Evolutionary conservation across 2,888 invertebrate species (phyloP).

Genomic region (Orthonychiurus folsomi): DNA sequence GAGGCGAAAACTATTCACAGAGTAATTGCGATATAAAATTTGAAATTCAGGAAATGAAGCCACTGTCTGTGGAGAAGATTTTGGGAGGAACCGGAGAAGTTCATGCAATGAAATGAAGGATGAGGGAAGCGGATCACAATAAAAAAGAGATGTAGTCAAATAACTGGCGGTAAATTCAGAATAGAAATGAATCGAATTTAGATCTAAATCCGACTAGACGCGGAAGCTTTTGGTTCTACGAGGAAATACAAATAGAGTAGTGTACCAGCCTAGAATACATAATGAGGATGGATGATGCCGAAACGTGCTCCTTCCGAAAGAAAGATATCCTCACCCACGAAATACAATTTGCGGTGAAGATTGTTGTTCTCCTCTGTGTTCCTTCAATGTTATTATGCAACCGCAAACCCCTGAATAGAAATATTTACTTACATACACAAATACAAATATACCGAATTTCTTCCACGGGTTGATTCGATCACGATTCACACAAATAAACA

Average conservation of each 20-base stretch:
- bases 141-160: background rate
- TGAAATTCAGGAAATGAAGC: too few species aligned
- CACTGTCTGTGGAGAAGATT: too few species aligned
- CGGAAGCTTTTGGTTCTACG: slow-evolving; percentile 10
- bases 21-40: too few species aligned
- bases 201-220: background rate
- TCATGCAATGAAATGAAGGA: background rate
- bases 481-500: too few species aligned
- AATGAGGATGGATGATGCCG: slow-evolving; percentile 14
- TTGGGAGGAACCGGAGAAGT: too few species aligned
- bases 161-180: background rate
- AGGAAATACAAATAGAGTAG: slow-evolving; percentile 19
- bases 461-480: background rate
- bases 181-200: background rate
- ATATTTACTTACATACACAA: background rate
- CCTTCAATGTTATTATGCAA: background rate
- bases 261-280: slow-evolving; percentile 14
- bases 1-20: too few species aligned
- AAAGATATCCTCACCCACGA: background rate
- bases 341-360: background rate
- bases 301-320: background rate
- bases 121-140: background rate
- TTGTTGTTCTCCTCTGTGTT: background rate
- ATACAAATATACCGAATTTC: too few species aligned
- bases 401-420: background rate